These are phyloP conservation scores for Hippopotamyrus pictus DNA, from an alignment of 2,797 vertebrate genomes.

Conservation along the genomic window DNA sequence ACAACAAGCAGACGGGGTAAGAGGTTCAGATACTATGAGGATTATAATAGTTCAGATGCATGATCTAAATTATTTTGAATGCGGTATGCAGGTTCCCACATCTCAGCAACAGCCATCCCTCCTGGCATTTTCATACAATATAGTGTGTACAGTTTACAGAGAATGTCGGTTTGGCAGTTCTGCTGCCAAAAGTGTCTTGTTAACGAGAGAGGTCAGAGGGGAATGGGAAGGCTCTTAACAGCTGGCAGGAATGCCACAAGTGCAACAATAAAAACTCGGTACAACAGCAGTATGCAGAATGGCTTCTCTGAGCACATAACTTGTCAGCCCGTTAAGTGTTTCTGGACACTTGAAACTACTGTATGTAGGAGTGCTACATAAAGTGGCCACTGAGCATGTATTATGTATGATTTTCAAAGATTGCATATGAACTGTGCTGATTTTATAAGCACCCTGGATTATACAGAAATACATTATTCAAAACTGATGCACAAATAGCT, in stretches of 20 bases:
- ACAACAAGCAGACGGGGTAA: neutral
- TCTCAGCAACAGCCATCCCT: neutral
- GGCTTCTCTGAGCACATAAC: neutral
- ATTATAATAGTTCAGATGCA: neutral
- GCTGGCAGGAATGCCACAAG: neutral
- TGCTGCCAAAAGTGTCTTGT: neutral
- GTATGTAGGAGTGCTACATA: neutral
- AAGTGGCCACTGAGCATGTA: neutral
- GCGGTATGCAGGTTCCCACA: neutral
- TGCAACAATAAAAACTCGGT: neutral
- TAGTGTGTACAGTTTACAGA: neutral
- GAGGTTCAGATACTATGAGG: neutral
- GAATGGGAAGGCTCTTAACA: neutral
- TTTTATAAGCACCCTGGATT: neutral
- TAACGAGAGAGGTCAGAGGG: neutral
- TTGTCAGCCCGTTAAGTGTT: neutral
- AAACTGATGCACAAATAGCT: neutral
- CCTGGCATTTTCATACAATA: neutral
- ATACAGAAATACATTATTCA: neutral
- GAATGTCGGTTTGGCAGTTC: neutral
- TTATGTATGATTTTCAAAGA: neutral
- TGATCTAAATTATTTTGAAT: neutral
- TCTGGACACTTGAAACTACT: neutral
- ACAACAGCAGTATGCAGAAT: neutral
- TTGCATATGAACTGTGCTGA: neutral